phyloP scores from a whole-genome alignment of 2,113 vertebrate species.

The Lonchura striata region DNA sequence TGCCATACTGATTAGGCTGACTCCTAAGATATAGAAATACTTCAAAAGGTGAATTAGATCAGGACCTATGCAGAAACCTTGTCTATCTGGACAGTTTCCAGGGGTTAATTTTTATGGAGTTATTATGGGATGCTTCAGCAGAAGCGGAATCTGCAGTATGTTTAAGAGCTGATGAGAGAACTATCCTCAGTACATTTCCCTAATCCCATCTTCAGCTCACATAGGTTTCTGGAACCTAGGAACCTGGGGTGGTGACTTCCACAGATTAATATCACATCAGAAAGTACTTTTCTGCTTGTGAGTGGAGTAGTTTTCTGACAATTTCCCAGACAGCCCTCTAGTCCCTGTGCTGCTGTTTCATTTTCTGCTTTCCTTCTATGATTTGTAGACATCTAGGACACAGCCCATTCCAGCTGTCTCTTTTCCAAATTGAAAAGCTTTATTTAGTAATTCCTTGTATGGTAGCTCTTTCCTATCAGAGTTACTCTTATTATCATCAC shows the following conservation, averaged over 20 bases:
- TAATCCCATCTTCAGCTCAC: not conserved
- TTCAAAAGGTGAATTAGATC: not conserved
- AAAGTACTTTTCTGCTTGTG: not conserved
- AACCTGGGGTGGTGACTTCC: not conserved
- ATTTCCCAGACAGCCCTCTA: not conserved
- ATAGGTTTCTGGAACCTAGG: not conserved
- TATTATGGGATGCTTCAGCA: not conserved
- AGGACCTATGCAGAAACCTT: fast-evolving
- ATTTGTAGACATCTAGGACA: not conserved
- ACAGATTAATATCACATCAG: not conserved
- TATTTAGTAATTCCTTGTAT: not conserved
- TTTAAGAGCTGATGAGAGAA: not conserved
- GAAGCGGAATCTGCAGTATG: not conserved
- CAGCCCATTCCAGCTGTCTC: not conserved
- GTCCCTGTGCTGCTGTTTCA: not conserved
- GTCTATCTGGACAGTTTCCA: not conserved
- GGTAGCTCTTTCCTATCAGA: not conserved
- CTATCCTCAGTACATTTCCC: not conserved
- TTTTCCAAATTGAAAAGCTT: not conserved
- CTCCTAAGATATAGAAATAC: not conserved
- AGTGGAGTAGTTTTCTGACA: not conserved
- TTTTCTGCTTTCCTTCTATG: not conserved
- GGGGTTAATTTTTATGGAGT: not conserved
- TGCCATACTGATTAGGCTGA: not conserved
- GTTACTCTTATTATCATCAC: not conserved